phyloP scores from a whole-genome alignment of 2,113 vertebrate species.

The Columba janthina region DNA sequence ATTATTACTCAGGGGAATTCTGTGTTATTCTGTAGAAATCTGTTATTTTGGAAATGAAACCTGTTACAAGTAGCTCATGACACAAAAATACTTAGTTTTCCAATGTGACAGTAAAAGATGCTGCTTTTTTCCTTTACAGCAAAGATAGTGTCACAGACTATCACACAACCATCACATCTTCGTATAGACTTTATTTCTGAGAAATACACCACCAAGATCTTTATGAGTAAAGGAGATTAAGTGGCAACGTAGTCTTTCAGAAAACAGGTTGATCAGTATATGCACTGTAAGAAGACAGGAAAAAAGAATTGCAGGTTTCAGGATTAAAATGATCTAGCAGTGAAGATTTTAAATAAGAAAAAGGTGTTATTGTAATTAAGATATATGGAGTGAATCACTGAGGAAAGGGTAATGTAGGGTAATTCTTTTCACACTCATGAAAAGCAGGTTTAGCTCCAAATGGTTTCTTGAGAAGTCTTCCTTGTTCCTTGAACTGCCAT shows the following conservation, averaged over 20 bases:
- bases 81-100: background rate
- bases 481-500: too few relatives aligned
- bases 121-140: background rate
- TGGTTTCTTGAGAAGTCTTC: background rate
- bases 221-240: background rate
- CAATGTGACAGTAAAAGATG: background rate
- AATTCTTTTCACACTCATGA: background rate
- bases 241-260: fast-evolving
- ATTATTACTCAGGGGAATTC: background rate
- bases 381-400: background rate
- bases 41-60: background rate
- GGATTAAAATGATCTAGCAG: background rate
- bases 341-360: background rate
- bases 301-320: background rate
- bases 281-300: background rate
- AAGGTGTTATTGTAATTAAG: background rate
- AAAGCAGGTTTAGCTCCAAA: background rate
- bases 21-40: background rate
- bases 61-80: background rate
- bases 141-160: background rate
- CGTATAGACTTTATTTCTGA: background rate
- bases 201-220: background rate
- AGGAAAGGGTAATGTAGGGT: background rate
- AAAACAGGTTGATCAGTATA: background rate
- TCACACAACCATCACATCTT: background rate